Evolutionary conservation across 2,797 vertebrate species (phyloP).

Genomic region (Craterocephalus amniculus): DNA sequence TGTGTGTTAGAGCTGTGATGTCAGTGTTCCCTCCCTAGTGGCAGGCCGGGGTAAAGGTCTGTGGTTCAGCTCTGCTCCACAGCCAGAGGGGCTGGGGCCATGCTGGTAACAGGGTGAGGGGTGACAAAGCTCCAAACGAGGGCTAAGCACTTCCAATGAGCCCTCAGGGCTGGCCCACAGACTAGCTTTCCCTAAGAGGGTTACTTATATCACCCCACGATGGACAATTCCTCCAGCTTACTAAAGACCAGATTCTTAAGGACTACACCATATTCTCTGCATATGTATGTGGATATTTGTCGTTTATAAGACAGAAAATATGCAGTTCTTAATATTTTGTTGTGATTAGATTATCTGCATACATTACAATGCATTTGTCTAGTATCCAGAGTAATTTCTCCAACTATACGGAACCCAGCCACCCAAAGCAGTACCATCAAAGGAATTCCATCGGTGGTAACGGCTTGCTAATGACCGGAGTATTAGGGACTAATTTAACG

Average conservation of each 20-base stretch:
- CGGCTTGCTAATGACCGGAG: constrained; percentile 75
- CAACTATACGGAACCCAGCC: constrained; percentile 41
- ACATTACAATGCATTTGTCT: constrained; percentile 21
- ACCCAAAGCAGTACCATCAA: constrained; percentile 75
- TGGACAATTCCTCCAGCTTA: constrained; percentile 74
- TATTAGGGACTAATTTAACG: constrained; percentile 81
- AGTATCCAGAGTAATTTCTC: constrained; percentile 41
- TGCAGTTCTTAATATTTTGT: constrained; percentile 2
- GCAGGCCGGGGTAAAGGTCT: constrained; percentile 65
- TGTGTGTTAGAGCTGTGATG: constrained; percentile 63
- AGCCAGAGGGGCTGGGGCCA: constrained; percentile 73
- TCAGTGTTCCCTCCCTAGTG: constrained; percentile 68
- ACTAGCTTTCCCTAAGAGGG: constrained; percentile 83
- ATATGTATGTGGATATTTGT: constrained; percentile 26
- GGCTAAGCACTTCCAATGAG: constrained; percentile 82
- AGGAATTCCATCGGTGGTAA: constrained; percentile 78
- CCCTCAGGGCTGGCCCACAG: constrained; percentile 78
- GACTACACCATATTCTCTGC: constrained; percentile 38
- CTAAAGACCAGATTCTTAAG: constrained; percentile 57
- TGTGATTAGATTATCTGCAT: neutral
- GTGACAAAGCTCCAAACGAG: constrained; percentile 82
- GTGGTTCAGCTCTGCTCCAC: constrained; percentile 64
- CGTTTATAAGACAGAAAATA: constrained; percentile 22
- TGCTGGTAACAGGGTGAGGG: constrained; percentile 75
- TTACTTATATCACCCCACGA: constrained; percentile 80